A percentile compares a stretch with the other conserved stretches of the same genome.
phyloP scores from a whole-genome alignment of 2,888 invertebrate genomes.

The Clivina fossor region DNA sequence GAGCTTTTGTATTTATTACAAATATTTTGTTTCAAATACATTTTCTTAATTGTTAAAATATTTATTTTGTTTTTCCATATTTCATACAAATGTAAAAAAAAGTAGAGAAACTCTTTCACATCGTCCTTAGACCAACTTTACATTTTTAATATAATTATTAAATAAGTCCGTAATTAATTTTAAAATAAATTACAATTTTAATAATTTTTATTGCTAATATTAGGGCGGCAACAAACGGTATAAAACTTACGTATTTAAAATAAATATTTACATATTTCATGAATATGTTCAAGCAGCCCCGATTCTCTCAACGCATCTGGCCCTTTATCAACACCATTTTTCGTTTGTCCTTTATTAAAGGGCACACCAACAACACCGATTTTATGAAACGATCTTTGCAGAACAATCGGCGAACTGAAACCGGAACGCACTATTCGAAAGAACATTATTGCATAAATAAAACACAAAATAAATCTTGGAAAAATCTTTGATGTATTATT shows the following conservation, averaged over 20 bases:
- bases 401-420: background rate
- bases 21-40: too few species aligned
- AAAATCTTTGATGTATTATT: conserved; percentile 13
- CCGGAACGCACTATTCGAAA: background rate
- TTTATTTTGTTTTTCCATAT: too few species aligned
- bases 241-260: conserved; percentile 16
- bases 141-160: background rate
- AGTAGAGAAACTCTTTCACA: too few species aligned
- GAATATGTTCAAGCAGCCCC: conserved; percentile 64
- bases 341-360: conserved; percentile 75
- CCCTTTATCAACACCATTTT: conserved; percentile 70
- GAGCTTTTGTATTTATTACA: too few species aligned
- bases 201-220: too few species aligned
- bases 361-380: conserved; percentile 81
- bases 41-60: too few species aligned
- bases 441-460: conserved; percentile 20
- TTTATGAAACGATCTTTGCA: conserved; percentile 45
- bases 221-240: conserved; percentile 18
- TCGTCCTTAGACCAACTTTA: conserved; percentile 6
- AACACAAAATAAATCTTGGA: conserved; percentile 17
- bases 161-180: conserved; percentile 8
- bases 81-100: too few species aligned
- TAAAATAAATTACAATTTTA: conserved; percentile 10
- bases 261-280: conserved; percentile 60
- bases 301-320: conserved; percentile 67